Evolutionary conservation across 2,888 invertebrate genomes (phyloP).

Genomic region (Zele albiditarsus): DNA sequence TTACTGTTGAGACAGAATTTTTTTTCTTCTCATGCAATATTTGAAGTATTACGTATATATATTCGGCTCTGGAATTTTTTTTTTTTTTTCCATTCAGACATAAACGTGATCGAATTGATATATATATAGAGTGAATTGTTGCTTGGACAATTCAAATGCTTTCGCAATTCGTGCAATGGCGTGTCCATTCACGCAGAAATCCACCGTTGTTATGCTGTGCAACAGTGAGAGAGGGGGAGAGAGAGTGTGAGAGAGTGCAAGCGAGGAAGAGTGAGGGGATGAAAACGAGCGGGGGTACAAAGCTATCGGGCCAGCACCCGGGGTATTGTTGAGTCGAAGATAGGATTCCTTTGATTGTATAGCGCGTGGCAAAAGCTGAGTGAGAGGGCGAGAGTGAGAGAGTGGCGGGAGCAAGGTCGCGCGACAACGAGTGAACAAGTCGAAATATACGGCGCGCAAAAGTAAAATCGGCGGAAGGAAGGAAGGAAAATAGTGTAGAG

Average conservation of each 20-base stretch:
- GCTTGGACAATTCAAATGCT: slow-evolving; percentile 44
- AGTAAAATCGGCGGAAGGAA: slow-evolving; percentile 46
- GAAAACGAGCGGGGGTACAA: slow-evolving; percentile 50
- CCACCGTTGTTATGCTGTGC: slow-evolving; percentile 54
- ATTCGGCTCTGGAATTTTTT: background rate
- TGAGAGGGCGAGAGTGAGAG: slow-evolving; percentile 16
- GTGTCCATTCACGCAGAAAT: slow-evolving; percentile 56
- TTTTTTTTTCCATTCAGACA: background rate
- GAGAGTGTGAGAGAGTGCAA: background rate
- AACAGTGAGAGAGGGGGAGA: background rate
- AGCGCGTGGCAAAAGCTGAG: slow-evolving; percentile 14
- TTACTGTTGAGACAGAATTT: no score
- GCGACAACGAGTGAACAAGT: slow-evolving; percentile 15
- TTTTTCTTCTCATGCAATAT: no score
- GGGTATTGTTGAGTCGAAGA: slow-evolving; percentile 62
- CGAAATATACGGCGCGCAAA: slow-evolving; percentile 15
- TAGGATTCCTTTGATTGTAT: slow-evolving; percentile 65
- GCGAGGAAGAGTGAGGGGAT: background rate
- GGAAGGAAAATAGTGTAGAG: slow-evolving; percentile 54
- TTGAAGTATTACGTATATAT: background rate
- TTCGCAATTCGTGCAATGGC: slow-evolving; percentile 44
- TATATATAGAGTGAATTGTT: slow-evolving; percentile 12
- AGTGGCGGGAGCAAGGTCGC: slow-evolving; percentile 28
- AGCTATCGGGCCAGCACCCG: slow-evolving; percentile 57
- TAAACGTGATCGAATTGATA: slow-evolving; percentile 24